Evolutionary conservation across 2,888 invertebrate species (phyloP).

Genomic region (Tetanocera ferruginea): DNA sequence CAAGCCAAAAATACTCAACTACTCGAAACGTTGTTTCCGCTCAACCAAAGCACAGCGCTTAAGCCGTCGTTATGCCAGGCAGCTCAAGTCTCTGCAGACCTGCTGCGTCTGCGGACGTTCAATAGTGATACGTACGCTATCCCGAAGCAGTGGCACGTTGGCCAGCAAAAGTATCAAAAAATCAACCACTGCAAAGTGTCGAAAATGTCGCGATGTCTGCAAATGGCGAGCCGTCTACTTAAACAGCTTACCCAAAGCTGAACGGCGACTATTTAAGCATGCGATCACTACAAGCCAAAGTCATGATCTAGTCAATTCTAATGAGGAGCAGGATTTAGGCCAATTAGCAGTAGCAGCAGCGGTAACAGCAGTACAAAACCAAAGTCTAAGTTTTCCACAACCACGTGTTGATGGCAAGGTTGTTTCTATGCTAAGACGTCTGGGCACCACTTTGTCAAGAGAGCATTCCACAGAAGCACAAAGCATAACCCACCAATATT

Average conservation of each 20-base stretch:
- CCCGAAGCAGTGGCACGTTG: conserved; percentile 2
- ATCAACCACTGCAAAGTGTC: conserved; percentile 51
- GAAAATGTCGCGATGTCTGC: conserved; percentile 55
- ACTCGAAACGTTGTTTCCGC: conserved; percentile 27
- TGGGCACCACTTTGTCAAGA: conserved; percentile 65
- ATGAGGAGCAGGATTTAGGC: conserved; percentile 13
- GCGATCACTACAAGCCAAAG: conserved; percentile 42
- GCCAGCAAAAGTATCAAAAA: neutral
- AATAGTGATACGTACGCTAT: conserved; percentile 50
- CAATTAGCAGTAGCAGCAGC: neutral
- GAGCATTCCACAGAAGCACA: conserved; percentile 45
- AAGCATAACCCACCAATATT: neutral
- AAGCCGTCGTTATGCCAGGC: conserved; percentile 29
- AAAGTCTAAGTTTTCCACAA: conserved; percentile 8
- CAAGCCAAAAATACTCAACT: conserved; percentile 14
- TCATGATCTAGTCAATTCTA: conserved; percentile 44
- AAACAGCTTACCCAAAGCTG: conserved; percentile 51
- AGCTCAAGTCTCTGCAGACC: conserved; percentile 53
- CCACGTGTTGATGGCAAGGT: conserved; percentile 64
- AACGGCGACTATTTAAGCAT: conserved; percentile 23
- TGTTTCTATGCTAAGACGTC: conserved; percentile 65
- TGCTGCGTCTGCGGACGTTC: conserved; percentile 57
- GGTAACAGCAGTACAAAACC: conserved; percentile 35
- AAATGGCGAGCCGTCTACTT: conserved; percentile 55
- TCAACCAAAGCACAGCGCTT: conserved; percentile 30